Conservation (phyloP, 2,113 vertebrate genomes). For the Muscicapa adusta region DNA sequence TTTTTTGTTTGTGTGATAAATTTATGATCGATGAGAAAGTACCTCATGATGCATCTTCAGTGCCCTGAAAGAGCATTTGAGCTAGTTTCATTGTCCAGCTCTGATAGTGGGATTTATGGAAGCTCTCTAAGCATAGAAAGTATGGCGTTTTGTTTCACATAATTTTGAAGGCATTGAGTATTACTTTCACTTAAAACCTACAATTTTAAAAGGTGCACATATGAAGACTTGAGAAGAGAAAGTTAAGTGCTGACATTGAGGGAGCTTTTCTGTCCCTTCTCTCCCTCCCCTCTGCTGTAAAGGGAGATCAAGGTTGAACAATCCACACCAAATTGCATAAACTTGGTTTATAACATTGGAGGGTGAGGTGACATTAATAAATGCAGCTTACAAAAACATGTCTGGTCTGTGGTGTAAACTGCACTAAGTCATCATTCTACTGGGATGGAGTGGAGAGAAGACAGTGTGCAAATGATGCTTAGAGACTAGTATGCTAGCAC, state of each 20-base stretch:
- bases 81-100: background rate
- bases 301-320: background rate
- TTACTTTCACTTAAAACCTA: background rate
- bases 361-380: background rate
- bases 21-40: background rate
- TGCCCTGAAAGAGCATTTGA: background rate
- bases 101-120: background rate
- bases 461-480: background rate
- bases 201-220: background rate
- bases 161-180: background rate
- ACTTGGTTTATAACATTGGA: background rate
- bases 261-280: background rate
- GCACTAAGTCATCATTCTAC: background rate
- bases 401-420: background rate
- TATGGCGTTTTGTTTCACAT: background rate
- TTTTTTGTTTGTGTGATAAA: background rate
- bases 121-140: background rate
- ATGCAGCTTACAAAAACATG: background rate
- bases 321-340: background rate
- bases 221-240: background rate
- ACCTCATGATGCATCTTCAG: background rate
- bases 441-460: background rate
- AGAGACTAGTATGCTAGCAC: rapidly evolving
- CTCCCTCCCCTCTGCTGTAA: background rate
- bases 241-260: background rate